phyloP scores from a whole-genome alignment of 2,113 vertebrate species.

The Ovis canadensis region DNA sequence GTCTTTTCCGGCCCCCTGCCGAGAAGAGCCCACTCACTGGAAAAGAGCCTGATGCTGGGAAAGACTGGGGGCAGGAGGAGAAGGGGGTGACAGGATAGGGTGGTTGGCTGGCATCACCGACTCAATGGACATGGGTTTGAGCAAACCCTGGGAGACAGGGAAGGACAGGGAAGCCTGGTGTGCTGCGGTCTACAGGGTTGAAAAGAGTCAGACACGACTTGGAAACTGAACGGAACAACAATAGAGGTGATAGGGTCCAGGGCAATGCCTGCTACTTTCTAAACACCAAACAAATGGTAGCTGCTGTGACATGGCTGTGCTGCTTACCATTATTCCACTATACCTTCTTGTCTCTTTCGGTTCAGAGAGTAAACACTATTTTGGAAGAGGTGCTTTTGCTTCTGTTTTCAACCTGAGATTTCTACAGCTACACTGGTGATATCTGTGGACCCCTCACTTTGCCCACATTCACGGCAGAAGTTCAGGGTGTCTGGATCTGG shows the following conservation, averaged over 20 bases:
- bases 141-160: background rate
- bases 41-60: background rate
- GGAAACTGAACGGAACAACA: background rate
- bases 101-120: background rate
- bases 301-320: background rate
- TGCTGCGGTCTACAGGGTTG: background rate
- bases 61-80: background rate
- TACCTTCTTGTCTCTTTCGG: background rate
- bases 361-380: background rate
- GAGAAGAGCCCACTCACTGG: background rate
- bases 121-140: background rate
- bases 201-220: background rate
- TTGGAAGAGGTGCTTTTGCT: background rate
- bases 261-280: background rate
- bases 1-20: background rate
- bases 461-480: rapidly evolving
- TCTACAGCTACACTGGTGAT: rapidly evolving
- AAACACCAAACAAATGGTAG: background rate
- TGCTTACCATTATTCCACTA: background rate
- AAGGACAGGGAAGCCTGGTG: background rate
- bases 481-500: background rate
- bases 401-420: background rate
- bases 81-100: background rate
- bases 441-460: rapidly evolving
- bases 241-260: background rate